Conservation (phyloP, 2,888 invertebrate genomes). For the Falcaria lacertinaria region DNA sequence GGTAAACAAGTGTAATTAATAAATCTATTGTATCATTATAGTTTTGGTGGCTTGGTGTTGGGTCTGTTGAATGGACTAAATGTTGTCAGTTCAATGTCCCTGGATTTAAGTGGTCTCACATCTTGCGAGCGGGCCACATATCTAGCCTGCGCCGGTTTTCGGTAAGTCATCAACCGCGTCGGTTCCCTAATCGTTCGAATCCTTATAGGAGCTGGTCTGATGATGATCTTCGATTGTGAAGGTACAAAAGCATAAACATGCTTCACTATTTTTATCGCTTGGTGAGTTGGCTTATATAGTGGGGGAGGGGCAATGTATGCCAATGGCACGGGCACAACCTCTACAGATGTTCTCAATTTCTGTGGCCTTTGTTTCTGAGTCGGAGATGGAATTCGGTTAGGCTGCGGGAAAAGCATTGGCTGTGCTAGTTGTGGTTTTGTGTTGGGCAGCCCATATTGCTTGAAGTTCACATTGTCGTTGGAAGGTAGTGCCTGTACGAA, state of each 20-base stretch:
- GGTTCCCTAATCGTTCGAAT: constrained; percentile 35
- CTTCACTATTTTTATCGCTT: constrained; percentile 44
- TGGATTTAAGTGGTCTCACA: constrained; percentile 28
- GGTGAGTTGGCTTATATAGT: constrained; percentile 24
- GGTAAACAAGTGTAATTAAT: constrained; percentile 48
- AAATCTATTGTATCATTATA: constrained; percentile 26
- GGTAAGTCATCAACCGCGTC: constrained; percentile 34
- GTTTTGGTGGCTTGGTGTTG: constrained; percentile 49
- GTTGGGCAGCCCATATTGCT: constrained; percentile 40
- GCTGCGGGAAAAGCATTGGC: constrained; percentile 17
- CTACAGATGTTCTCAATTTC: constrained; percentile 61
- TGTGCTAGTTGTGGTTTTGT: constrained; percentile 9
- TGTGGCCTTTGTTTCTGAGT: constrained; percentile 32
- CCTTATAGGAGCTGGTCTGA: constrained; percentile 45
- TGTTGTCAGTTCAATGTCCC: constrained; percentile 58
- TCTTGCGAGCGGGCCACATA: constrained; percentile 29
- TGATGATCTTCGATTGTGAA: constrained; percentile 48
- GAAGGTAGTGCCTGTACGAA: constrained; percentile 60
- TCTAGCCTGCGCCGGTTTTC: constrained; percentile 25
- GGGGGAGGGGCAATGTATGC: constrained; percentile 67
- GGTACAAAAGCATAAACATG: constrained; percentile 59
- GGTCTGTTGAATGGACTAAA: constrained; percentile 47
- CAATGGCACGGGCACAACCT: constrained; percentile 63
- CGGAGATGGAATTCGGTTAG: constrained; percentile 9
- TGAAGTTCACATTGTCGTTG: constrained; percentile 54